A percentile compares a stretch with the other conserved stretches of the same genome.
These are phyloP conservation scores for Ichneumon xanthorius DNA, from an alignment of 2,888 invertebrate genomes.

Conservation along the genomic window DNA sequence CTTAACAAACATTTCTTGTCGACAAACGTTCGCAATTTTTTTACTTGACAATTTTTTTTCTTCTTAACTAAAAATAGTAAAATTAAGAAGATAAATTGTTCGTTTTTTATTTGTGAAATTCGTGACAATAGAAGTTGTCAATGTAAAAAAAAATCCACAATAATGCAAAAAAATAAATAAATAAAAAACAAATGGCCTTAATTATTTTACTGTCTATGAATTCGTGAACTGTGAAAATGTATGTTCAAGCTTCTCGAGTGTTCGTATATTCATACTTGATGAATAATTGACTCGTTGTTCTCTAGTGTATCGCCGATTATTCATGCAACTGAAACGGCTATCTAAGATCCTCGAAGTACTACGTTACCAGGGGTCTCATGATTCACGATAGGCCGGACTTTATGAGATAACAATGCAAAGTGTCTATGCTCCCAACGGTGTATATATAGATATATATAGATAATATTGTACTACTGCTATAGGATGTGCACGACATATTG, in stretches of 20 bases:
- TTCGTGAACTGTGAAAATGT: not conserved
- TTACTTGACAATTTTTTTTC: too few species aligned
- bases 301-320: not conserved
- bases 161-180: not conserved
- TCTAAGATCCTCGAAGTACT: not conserved
- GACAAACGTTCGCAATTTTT: not conserved
- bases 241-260: not conserved
- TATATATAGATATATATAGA: not conserved
- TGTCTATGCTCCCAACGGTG: not conserved
- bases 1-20: not conserved
- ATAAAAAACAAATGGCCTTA: not conserved
- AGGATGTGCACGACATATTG: not conserved
- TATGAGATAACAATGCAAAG: slow-evolving; percentile 16
- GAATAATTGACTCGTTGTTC: not conserved
- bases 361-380: not conserved
- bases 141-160: not conserved
- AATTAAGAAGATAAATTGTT: not conserved
- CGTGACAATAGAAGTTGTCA: not conserved
- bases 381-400: slow-evolving; percentile 16
- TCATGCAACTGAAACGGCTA: not conserved
- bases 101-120: not conserved
- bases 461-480: not conserved
- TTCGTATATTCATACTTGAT: not conserved
- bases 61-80: not conserved
- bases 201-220: not conserved